A percentile compares a stretch with the other conserved stretches of the same genome.
These are phyloP conservation scores for Pristionchus fissidentatus DNA, from an alignment of 2,888 invertebrate genomes.

Conservation along the genomic window DNA sequence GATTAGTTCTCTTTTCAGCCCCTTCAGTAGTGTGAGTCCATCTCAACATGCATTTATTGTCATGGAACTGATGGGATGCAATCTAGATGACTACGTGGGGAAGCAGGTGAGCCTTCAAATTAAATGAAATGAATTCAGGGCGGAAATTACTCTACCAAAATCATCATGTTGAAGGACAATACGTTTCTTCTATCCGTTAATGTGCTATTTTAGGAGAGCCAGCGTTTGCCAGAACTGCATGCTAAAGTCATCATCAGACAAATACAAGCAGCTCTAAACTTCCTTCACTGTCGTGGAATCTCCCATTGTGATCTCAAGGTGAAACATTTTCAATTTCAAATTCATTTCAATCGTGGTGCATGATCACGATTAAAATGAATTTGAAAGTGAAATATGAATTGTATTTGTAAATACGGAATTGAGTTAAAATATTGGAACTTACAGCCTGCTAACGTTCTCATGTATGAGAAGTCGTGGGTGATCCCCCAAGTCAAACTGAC, in stretches of 20 bases:
- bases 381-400: neutral
- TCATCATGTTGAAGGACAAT: no score
- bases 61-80: conserved; percentile 38
- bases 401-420: neutral
- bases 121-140: neutral
- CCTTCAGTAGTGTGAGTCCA: neutral
- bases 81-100: conserved; percentile 8
- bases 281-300: conserved; percentile 35
- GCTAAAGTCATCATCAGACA: conserved; percentile 36
- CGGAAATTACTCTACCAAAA: no score
- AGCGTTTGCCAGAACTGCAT: neutral
- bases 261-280: conserved; percentile 37
- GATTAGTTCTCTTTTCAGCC: neutral
- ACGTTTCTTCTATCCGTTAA: no score
- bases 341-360: neutral
- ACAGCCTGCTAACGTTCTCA: conserved; percentile 34
- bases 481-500: conserved; percentile 38
- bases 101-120: neutral
- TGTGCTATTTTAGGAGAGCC: neutral
- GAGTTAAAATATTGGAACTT: neutral
- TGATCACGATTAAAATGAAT: neutral
- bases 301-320: conserved; percentile 43
- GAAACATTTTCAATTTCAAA: neutral
- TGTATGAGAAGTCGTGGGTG: neutral
- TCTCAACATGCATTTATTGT: conserved; percentile 30